phyloP scores from a whole-genome alignment of 2,888 invertebrate genomes.

The Cephalotes varians region DNA sequence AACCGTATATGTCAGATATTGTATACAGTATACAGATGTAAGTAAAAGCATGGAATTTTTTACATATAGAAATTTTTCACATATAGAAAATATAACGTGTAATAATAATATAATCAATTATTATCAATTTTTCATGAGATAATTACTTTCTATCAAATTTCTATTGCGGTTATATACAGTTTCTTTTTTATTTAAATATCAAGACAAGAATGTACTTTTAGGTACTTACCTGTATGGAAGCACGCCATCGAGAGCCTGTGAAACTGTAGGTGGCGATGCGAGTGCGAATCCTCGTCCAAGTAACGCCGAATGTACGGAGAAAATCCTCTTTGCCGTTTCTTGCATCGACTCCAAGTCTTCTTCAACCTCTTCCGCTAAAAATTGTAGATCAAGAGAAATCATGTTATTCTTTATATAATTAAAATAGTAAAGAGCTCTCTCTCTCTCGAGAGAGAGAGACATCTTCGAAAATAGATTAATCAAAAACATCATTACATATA shows the following conservation, averaged over 20 bases:
- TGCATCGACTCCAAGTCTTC: slow-evolving; percentile 91
- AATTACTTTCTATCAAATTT: background rate
- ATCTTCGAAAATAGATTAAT: background rate
- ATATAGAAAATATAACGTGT: background rate
- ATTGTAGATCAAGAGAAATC: background rate
- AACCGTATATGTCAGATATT: background rate
- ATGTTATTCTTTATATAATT: slow-evolving; percentile 20
- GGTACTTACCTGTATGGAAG: slow-evolving; percentile 92
- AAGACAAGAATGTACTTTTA: background rate
- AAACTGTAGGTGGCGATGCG: slow-evolving; percentile 94
- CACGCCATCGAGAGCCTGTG: slow-evolving; percentile 96
- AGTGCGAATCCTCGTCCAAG: slow-evolving; percentile 96
- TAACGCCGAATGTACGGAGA: slow-evolving; percentile 90
- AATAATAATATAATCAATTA: slow-evolving; percentile 1
- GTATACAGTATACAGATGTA: too few relatives aligned
- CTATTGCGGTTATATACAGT: background rate
- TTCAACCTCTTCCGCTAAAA: slow-evolving; percentile 89
- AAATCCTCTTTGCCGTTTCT: slow-evolving; percentile 86
- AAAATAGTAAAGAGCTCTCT: background rate
- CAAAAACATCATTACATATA: background rate
- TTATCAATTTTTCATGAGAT: background rate
- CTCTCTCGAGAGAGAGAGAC: too few relatives aligned
- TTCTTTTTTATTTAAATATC: slow-evolving; percentile 14
- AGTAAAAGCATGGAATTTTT: background rate
- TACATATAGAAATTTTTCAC: background rate